These are phyloP conservation scores for Fregetta grallaria DNA, from an alignment of 2,113 vertebrate genomes.

Conservation along the genomic window DNA sequence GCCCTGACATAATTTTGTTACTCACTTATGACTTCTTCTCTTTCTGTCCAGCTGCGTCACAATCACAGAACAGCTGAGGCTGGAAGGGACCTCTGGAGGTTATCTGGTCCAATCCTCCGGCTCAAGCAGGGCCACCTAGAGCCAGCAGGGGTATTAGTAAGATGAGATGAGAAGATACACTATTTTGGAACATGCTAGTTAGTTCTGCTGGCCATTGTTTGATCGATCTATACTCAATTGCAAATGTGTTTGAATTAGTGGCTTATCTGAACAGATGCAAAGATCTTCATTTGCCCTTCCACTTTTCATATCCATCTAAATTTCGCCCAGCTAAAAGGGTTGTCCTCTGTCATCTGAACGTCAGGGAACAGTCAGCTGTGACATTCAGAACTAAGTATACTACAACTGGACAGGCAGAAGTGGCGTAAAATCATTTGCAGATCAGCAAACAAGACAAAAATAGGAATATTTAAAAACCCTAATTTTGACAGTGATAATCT, in stretches of 20 bases:
- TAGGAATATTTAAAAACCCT: not conserved
- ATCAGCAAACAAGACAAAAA: not conserved
- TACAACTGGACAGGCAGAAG: not conserved
- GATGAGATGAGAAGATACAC: not conserved
- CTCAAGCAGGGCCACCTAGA: not conserved
- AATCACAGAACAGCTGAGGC: not conserved
- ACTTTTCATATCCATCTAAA: not conserved
- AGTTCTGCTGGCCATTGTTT: not conserved
- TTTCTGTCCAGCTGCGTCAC: not conserved
- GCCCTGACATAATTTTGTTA: not conserved
- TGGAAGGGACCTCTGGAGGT: not conserved
- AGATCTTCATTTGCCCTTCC: not conserved
- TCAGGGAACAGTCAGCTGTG: not conserved
- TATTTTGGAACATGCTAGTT: not conserved
- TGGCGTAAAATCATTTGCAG: not conserved
- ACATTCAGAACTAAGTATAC: not conserved
- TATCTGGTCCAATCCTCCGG: not conserved
- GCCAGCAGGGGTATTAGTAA: not conserved
- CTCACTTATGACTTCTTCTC: not conserved
- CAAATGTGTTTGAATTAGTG: not conserved
- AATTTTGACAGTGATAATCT: not conserved
- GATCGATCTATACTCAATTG: not conserved
- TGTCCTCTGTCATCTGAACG: not conserved
- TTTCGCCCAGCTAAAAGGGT: not conserved
- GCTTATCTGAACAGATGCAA: not conserved